Evolutionary conservation across 1,140 invertebrate genomes (phyloP).

Genomic region (Dendrolimus kikuchii): DNA sequence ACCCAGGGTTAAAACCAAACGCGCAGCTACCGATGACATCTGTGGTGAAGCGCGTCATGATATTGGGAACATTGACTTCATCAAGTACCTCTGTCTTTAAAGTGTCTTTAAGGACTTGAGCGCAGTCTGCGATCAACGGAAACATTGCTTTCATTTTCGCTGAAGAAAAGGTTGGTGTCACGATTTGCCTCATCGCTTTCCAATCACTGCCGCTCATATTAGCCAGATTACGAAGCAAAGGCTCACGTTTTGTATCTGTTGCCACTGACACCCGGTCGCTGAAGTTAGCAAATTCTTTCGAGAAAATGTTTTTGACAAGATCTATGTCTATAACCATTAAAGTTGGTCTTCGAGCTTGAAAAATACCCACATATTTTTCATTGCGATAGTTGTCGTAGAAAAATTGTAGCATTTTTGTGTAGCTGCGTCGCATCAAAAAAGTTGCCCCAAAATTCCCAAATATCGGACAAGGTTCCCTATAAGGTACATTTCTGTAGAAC

Average conservation of each 20-base stretch:
- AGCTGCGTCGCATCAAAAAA: slow-evolving; percentile 47
- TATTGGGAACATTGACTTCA: slow-evolving; percentile 44
- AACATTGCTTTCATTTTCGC: slow-evolving; percentile 72
- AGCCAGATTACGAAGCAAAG: slow-evolving; percentile 54
- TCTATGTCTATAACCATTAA: slow-evolving; percentile 63
- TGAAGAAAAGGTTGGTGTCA: slow-evolving; percentile 66
- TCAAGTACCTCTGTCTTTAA: slow-evolving; percentile 26
- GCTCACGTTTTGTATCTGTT: slow-evolving; percentile 56
- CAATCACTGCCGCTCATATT: slow-evolving; percentile 67
- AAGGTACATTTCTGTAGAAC: slow-evolving; percentile 45
- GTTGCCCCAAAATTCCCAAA: slow-evolving; percentile 63
- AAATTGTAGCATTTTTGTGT: slow-evolving; percentile 47
- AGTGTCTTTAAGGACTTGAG: slow-evolving; percentile 36
- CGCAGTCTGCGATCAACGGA: slow-evolving; percentile 54
- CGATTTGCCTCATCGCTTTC: slow-evolving; percentile 58
- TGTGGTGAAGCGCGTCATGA: slow-evolving; percentile 57
- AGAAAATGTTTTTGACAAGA: slow-evolving; percentile 61
- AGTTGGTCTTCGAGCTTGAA: slow-evolving; percentile 59
- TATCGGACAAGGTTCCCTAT: slow-evolving; percentile 57
- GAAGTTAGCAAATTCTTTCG: slow-evolving; percentile 65
- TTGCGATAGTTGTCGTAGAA: slow-evolving; percentile 48
- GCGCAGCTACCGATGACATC: slow-evolving; percentile 64
- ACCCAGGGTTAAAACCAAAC: slow-evolving; percentile 56
- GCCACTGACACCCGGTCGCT: slow-evolving; percentile 58
- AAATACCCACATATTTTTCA: slow-evolving; percentile 56